Base-by-base conservation (phyloP, 2,113 vertebrate species). In the Chloebia gouldiae region DNA sequence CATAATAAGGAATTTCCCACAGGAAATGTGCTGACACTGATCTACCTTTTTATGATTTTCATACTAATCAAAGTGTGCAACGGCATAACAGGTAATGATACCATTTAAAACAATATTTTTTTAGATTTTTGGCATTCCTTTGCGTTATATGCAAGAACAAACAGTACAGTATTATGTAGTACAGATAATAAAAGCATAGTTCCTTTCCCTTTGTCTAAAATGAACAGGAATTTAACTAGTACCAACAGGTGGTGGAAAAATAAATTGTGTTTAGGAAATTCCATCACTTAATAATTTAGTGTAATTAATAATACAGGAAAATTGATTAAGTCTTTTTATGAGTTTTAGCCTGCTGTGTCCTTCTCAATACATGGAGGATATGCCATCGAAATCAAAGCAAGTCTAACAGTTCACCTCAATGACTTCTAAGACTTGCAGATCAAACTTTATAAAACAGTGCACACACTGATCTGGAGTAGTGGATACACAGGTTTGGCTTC, bases 211-310 rank as follows among this genome's bases (percentile, higher is more conserved):
- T 79, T 47, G 21, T 63, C 78, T 63, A 61, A 68, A 54, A 14
- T 53, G 63, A 89, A 72, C 12, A 92, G 54, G 13, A 89, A 61
- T n/a, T 27, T 71, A 21, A 72, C 44, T 60, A 79, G 70, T 31
- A 85, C 50, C 16, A 70, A 51, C 27, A 78, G 49, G 35, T 76
- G 63, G 3, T 63, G 27, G 30, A 82, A 85, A 85, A 91, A 85
- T 65, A 91, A 90, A 93, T 27, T 54, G n/a, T 33, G 77, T 79
- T 76, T 65, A 70, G 53, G 85, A 95, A 94, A 95, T 54, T 18
- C 7, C 33, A 82, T 82, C 9, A 50, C 24, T 72, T 82, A 94
- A 64, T 92, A 81, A 86, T 91, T 92, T 79, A 79, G 9, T 42
- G 42, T 53, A 72, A 89, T 75, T 91, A 86, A 78, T 47, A 87